Evolutionary conservation across 2,113 vertebrate species (phyloP).

Genomic region (Bubo blakistoni): DNA sequence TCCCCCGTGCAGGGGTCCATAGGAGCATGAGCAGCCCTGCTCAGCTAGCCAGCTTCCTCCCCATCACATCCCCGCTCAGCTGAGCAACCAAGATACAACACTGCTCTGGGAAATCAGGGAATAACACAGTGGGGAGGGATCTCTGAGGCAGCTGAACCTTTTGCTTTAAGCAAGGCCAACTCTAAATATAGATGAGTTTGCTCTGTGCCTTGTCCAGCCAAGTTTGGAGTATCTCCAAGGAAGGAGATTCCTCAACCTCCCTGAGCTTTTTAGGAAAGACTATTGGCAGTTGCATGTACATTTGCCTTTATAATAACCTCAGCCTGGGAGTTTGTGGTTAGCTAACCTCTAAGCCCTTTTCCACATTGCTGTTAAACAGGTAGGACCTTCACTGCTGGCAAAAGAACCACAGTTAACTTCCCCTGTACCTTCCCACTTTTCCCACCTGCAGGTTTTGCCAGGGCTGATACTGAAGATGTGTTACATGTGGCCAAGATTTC

Average conservation of each 20-base stretch:
- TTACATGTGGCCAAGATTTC: neutral
- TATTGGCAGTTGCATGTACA: neutral
- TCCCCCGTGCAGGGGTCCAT: accelerated
- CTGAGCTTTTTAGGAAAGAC: neutral
- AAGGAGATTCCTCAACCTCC: neutral
- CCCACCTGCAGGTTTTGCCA: neutral
- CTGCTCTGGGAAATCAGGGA: neutral
- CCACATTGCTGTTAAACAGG: neutral
- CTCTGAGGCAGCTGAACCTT: neutral
- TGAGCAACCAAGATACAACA: neutral
- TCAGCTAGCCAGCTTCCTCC: neutral
- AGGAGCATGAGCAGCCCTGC: neutral
- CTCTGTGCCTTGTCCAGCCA: neutral
- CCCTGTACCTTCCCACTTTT: neutral
- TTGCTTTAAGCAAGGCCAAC: neutral
- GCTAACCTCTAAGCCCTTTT: neutral
- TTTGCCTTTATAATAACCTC: neutral
- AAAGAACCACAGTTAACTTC: neutral
- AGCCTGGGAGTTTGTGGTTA: neutral
- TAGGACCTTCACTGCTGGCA: neutral
- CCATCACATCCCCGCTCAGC: neutral
- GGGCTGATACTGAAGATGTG: neutral
- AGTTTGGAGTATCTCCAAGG: neutral
- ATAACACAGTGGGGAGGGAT: accelerated
- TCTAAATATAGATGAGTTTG: neutral